Evolutionary conservation across 1,140 invertebrate species (phyloP), one percentile per base, ranked within the genome.

Genomic region (Ericerus pela): DNA sequence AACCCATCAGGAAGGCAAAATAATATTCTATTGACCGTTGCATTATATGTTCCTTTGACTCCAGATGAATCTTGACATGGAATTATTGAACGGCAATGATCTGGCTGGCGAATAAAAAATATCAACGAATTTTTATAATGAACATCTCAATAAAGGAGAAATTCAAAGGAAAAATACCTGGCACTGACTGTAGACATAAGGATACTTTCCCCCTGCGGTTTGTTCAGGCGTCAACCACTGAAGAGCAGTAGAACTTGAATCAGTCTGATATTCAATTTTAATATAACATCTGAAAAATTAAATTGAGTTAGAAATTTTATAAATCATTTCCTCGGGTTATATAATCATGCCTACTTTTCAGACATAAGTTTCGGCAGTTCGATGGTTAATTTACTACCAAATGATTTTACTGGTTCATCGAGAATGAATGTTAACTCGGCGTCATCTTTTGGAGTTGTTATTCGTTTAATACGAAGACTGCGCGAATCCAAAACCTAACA

Each of bases 21-120:
- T n/a, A 6, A 6, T 26, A 54, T 20, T 22, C 47, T 60, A 66
- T 67, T 71, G 71, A 94, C 83, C 60, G 79, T 77, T 2, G 92
- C 90, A 55, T 77, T 76, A 65, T 93, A 96, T 2, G 85, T 82
- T 57, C 79, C 78, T 72, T 96, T 97, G 0, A 93, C 84, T n/a
- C 78, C 75, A 2, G 93, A 92, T 0, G 90, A 87, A 71, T 97
- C 93, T 76, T 96, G 92, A 66, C 91, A 95, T 2, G 94, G 93
- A 11, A 94, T 57, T 55, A 96, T 78, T 6, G 88, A 87, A 51
- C 91, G 74, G 1, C 84, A 83, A 73, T 93, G 87, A 62, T 95
- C 92, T 11, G 92, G 81, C 82, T 93, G n/a, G n/a, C n/a, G n/a
- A n/a, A n/a, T n/a, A n/a, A n/a, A n/a, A n/a, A n/a, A n/a, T n/a